Evolutionary conservation across 2,113 vertebrate genomes (phyloP), one percentile per base, ranked within the genome.

Genomic region (Hippotragus niger): DNA sequence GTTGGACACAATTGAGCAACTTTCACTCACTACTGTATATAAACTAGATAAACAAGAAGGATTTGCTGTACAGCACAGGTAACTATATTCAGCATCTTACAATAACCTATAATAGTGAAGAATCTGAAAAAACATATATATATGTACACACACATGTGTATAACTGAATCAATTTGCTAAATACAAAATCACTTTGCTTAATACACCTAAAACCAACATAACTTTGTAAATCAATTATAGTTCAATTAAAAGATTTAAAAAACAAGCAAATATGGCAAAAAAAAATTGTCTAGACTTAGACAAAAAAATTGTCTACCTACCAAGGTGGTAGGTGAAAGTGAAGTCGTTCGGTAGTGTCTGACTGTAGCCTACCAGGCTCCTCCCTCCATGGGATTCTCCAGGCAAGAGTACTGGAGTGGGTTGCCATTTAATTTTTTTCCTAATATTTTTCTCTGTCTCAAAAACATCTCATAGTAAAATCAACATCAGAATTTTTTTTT

Each of bases 401-500:
- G 57, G 11, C 25, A 58, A 27, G 57, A 58, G 25, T 27, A 27
- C 25, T 27, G 10, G 57, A 58, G 10, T 27, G 57, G 57, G 10
- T 58, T 27, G 25, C 25, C 25, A 58, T 27, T 58, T 67, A 83
- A 7, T 6, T 23, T 71, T 95, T 86, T 83, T 85, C 86, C 86
- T 67, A 1, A 57, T 71, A 45, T 71, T 90, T 94, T 93, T 86
- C 47, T 96, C 9, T 86, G 74, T 62, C 85, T 84, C 50, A 91
- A 91, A 95, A 96, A 43, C 64, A 74, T 57, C 80, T 90, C 55
- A 14, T 62, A 53, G 31, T 88, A 97, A 67, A 96, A 86, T 74
- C 43, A 92, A 29, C 33, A 27, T 85, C 33, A 71, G 14, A 94
- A 91, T 74, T 27, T 53, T 14, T 13, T 84, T 92, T 74, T 93